These are phyloP conservation scores for Schizothorax lantsangensis DNA, from an alignment of 2,797 vertebrate species.

Conservation along the genomic window DNA sequence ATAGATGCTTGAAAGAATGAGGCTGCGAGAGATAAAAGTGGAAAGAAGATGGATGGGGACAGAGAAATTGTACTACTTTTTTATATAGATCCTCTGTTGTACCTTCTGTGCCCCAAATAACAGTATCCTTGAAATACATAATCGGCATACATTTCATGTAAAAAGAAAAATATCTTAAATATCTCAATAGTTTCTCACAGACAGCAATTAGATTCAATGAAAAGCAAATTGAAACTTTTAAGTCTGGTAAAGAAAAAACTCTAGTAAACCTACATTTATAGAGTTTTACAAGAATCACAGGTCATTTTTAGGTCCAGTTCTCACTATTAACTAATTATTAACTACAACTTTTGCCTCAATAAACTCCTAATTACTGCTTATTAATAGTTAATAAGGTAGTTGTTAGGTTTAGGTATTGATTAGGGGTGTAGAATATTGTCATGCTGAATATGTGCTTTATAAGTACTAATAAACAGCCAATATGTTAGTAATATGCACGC, in stretches of 20 bases:
- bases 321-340: neutral
- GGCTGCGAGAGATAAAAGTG: slow-evolving; percentile 35
- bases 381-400: too few relatives aligned
- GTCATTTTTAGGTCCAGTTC: neutral
- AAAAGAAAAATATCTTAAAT: neutral
- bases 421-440: too few relatives aligned
- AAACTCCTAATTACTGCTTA: too few relatives aligned
- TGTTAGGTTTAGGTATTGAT: too few relatives aligned
- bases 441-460: too few relatives aligned
- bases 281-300: neutral
- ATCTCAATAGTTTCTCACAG: neutral
- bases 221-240: neutral
- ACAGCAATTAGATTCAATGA: neutral
- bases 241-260: neutral
- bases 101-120: neutral
- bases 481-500: too few relatives aligned
- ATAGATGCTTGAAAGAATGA: slow-evolving; percentile 27
- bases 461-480: too few relatives aligned
- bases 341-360: neutral
- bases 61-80: neutral
- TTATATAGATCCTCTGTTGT: slow-evolving; percentile 1
- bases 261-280: neutral
- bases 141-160: neutral
- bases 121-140: neutral
- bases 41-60: slow-evolving; percentile 19